Base-by-base conservation (phyloP, 2,797 vertebrate species). In the Dipus sagitta region DNA sequence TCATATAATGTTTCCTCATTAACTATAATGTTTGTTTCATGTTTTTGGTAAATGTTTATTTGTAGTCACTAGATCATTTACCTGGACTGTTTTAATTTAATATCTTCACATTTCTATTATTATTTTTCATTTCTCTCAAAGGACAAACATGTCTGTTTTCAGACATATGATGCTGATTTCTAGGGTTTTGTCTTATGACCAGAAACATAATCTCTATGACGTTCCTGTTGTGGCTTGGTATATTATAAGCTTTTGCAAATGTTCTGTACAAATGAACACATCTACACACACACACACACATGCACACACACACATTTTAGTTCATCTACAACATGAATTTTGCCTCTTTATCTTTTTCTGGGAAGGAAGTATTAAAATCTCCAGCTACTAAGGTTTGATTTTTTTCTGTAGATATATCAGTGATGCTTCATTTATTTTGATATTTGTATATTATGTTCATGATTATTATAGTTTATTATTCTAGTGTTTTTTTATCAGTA, bases 91-190 rank as follows among this genome's bases (percentile, higher is more conserved):
- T 92, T 92, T 90, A 14, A 74, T 21, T 65, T 84, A 84, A 32
- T 75, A 81, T 82, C 60, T 90, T 81, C 14, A 71, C 13, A 76
- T 65, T 90, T 95, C 17, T 26, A 54, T 74, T 92, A 76, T 68
- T 34, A 62, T 47, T 92, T 95, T 23, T 70, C 80, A 26, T 91
- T 87, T 68, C 20, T 68, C 38, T 54, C 32, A 88, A 38, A 86
- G 38, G 47, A 0, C 74, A 47, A 82, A 47, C 52, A n/a, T 74
- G 68, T 86, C 28, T 88, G 24, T 86, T 96, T 93, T 95, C 60
- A 82, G 18, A 54, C 18, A 8, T 23, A 70, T 15, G 1, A 6
- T 76, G 9, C 54, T 86, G 62, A 91, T 65, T 96, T 82, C 34
- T 34, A 85, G 38, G 17, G 70, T 93, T 76, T 47, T 30, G 30